phyloP scores from a whole-genome alignment of 2,113 vertebrate species.

The Rhodinocichla rosea region DNA sequence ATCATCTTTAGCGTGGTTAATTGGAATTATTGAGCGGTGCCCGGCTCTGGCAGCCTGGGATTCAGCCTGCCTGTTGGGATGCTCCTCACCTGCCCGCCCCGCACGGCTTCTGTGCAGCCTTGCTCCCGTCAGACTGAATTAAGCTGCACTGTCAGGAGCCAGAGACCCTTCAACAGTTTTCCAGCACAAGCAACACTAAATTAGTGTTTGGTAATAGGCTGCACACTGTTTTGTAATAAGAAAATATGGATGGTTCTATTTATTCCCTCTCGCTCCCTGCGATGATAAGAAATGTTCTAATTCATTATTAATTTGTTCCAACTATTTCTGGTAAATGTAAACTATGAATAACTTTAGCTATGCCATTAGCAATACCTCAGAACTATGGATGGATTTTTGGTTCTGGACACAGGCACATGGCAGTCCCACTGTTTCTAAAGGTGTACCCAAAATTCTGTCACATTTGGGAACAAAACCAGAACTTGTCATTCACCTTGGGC shows the following conservation, averaged over 20 bases:
- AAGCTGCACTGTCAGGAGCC: background rate
- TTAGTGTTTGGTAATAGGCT: conserved; percentile 52
- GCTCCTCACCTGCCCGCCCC: background rate
- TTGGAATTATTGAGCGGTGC: conserved; percentile 2
- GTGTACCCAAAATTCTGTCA: background rate
- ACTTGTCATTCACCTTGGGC: background rate
- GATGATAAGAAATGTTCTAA: conserved; percentile 67
- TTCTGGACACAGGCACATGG: background rate
- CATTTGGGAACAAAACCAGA: background rate
- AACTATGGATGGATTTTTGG: conserved; percentile 23
- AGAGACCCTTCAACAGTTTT: conserved; percentile 10
- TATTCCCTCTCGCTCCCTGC: conserved; percentile 57
- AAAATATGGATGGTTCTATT: conserved; percentile 70
- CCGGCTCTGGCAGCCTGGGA: background rate
- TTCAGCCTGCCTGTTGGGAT: conserved; percentile 12
- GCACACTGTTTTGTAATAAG: conserved; percentile 68
- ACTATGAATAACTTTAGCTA: conserved; percentile 69
- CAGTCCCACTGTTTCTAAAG: background rate
- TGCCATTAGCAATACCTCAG: conserved; percentile 54
- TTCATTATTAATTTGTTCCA: conserved; percentile 77
- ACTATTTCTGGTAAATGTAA: conserved; percentile 73
- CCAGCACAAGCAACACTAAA: conserved; percentile 23
- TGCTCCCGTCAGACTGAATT: background rate
- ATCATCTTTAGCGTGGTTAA: background rate
- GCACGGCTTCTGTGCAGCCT: background rate